Base-by-base conservation (phyloP, 2,888 invertebrate species). In the Tenthredo notha region DNA sequence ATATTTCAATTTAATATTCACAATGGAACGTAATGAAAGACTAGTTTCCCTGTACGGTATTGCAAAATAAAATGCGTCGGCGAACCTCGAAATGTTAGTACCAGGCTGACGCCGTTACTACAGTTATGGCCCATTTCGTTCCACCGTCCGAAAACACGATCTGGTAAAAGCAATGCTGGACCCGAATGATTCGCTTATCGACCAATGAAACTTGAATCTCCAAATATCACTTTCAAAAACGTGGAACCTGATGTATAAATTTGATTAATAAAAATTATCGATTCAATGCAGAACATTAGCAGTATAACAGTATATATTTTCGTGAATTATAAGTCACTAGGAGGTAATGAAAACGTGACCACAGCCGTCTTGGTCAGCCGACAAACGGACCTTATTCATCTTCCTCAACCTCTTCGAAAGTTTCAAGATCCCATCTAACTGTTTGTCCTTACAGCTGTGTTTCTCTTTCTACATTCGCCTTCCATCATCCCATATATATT, bases 121-220 rank as follows among this genome's bases (percentile, higher is more conserved):
- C 67, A 40, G 83, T 83, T 83, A 83, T 83, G 67, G 67, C 37
- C 83, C 67, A 67, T 83, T 83, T 40, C 67, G 61, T 65, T 43
- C 18, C 43, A 67, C 67, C 25, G 37, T 67, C 25, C 83, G 61
- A 61, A 43, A 83, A 74, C 67, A 67, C 67, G 67, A 6, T 25
- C 18, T 67, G 33, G 15, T 67, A 33, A 33, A 25, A 67, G 18
- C 67, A 67, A 29, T 18, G 67, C 67, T 18, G 67, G 33, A 33
- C 33, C 10, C 67, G 18, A 29, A 18, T 1, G 33, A 15, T 1
- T 67, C 67, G 67, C 7, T 67, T 67, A 15, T 67, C 33, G 67
- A 18, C 18, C 33, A 29, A 67, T 33, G 33, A 67, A 67, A 67
- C 67, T 25, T 33, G 2, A 67, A 18, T 33, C 67, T 33, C 15